Percentiles rank a stretch among this genome's conserved stretches.
Conservation (phyloP, 2,797 vertebrate genomes). For the Rhinophrynus dorsalis region DNA sequence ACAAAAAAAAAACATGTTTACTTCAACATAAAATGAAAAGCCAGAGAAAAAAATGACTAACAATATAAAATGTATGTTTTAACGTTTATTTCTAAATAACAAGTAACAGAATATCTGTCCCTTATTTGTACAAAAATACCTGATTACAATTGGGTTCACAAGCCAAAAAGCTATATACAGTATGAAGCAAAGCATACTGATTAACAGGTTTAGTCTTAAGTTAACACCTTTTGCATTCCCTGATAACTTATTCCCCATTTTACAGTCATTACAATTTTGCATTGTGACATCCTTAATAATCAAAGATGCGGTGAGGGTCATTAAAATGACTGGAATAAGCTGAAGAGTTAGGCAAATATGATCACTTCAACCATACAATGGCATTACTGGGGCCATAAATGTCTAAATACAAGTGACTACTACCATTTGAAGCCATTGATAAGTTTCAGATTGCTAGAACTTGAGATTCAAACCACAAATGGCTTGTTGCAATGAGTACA, state of each 20-base stretch:
- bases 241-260: conserved; percentile 78
- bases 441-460: background rate
- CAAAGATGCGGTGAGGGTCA: background rate
- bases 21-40: too few relatives aligned
- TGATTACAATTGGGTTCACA: conserved; percentile 93
- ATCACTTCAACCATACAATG: background rate
- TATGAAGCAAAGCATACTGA: conserved; percentile 87
- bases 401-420: too few relatives aligned
- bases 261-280: conserved; percentile 73
- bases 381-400: background rate
- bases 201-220: conserved; percentile 78
- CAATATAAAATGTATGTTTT: conserved; percentile 77
- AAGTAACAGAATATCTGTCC: conserved; percentile 95
- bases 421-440: background rate
- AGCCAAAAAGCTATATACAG: conserved; percentile 91
- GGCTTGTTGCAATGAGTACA: background rate
- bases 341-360: background rate
- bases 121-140: conserved; percentile 99
- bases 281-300: conserved; percentile 69
- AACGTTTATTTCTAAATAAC: conserved; percentile 96
- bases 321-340: background rate
- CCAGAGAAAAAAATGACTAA: conserved; percentile 54
- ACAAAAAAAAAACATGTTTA: too few relatives aligned
- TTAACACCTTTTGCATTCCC: conserved; percentile 85
- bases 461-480: background rate